Conservation (phyloP, 2,888 invertebrate species). For the Helicoverpa assulta region DNA sequence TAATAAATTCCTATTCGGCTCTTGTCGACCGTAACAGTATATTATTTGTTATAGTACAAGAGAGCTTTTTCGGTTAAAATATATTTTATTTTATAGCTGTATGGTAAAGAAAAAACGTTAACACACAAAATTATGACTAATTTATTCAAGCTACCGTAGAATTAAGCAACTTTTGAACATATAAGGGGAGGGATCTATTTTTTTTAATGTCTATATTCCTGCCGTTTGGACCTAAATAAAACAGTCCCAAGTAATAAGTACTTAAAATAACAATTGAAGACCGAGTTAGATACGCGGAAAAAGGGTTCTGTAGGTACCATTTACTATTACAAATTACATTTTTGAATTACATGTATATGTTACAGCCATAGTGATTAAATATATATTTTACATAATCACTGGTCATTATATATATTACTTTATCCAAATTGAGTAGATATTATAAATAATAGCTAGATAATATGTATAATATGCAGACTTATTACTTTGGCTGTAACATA, state of each 20-base stretch:
- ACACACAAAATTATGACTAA: background rate
- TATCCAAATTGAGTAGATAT: too few relatives aligned
- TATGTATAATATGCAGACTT: too few relatives aligned
- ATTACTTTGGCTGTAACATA: too few relatives aligned
- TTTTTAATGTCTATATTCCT: background rate
- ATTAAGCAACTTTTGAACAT: background rate
- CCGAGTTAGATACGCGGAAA: background rate
- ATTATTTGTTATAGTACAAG: slow-evolving; percentile 10
- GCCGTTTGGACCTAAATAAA: background rate
- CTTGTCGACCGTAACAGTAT: slow-evolving; percentile 25
- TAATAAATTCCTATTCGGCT: slow-evolving; percentile 34
- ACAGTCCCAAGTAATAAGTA: background rate
- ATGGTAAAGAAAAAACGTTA: background rate
- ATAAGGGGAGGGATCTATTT: too few relatives aligned
- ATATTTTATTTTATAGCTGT: slow-evolving; percentile 1
- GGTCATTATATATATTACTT: too few relatives aligned
- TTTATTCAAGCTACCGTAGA: background rate
- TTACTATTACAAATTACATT: too few relatives aligned
- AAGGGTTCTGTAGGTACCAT: too few relatives aligned
- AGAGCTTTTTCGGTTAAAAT: slow-evolving; percentile 17
- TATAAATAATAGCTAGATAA: too few relatives aligned
- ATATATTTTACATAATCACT: too few relatives aligned
- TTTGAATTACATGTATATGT: too few relatives aligned
- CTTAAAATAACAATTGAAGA: background rate
- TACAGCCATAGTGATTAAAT: too few relatives aligned